Evolutionary conservation across 2,113 vertebrate genomes (phyloP).

Genomic region (Peromyscus polionotus): DNA sequence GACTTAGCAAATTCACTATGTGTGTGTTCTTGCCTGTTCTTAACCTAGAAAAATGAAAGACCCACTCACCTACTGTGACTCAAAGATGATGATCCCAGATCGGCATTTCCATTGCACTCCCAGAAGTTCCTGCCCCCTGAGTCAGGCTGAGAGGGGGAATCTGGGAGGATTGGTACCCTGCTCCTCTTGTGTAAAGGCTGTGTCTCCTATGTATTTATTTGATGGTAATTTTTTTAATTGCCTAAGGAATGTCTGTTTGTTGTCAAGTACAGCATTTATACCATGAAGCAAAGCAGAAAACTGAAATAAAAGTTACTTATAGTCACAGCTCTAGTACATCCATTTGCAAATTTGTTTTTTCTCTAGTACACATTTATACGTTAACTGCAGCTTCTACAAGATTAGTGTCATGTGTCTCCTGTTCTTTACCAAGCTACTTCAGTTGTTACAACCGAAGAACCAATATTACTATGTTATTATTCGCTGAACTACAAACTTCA

Average conservation of each 20-base stretch:
- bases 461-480: background rate
- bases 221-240: background rate
- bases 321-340: background rate
- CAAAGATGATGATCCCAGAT: background rate
- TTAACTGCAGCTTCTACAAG: background rate
- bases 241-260: background rate
- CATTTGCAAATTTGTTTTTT: background rate
- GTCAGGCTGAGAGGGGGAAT: background rate
- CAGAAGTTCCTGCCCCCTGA: background rate
- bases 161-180: background rate
- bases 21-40: background rate
- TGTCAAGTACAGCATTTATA: conserved; percentile 43
- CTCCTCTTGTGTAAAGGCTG: background rate
- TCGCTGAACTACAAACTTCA: background rate
- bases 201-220: background rate
- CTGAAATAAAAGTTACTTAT: background rate
- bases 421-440: background rate
- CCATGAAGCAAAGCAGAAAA: background rate
- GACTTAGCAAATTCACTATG: background rate
- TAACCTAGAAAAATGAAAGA: conserved; percentile 39
- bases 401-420: background rate
- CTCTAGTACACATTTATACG: background rate
- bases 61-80: conserved; percentile 19
- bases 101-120: background rate
- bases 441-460: background rate